These are phyloP conservation scores for Denticeps clupeoides DNA, from an alignment of 2,797 vertebrate genomes.

Conservation along the genomic window DNA sequence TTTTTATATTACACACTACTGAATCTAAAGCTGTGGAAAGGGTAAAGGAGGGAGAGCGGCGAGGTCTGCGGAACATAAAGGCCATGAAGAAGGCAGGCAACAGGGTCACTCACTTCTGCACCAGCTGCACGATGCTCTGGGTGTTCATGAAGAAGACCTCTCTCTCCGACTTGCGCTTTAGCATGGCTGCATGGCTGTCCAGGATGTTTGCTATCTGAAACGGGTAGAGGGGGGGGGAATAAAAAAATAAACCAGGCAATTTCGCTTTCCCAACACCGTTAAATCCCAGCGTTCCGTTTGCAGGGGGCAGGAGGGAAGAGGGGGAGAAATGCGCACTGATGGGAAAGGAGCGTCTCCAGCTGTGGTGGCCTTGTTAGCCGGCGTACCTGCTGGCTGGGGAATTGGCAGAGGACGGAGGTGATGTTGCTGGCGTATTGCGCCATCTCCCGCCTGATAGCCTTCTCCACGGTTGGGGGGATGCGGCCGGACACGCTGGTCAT, in stretches of 20 bases:
- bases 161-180: slow-evolving; percentile 93
- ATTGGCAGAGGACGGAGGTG: slow-evolving; percentile 89
- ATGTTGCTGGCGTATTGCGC: slow-evolving; percentile 94
- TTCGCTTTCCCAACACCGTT: neutral
- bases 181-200: slow-evolving; percentile 90
- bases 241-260: neutral
- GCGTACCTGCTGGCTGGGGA: slow-evolving; percentile 87
- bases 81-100: too few relatives aligned
- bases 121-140: slow-evolving; percentile 95
- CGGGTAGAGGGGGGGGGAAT: neutral
- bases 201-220: slow-evolving; percentile 89
- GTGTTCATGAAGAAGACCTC: slow-evolving; percentile 99
- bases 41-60: too few relatives aligned
- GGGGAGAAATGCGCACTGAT: neutral
- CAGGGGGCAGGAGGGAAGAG: neutral
- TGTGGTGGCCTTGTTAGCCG: slow-evolving; percentile 10
- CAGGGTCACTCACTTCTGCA: slow-evolving; percentile 82
- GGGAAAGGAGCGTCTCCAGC: neutral
- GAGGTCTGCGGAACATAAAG: too few relatives aligned
- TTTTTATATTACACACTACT: too few relatives aligned
- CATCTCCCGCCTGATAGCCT: slow-evolving; percentile 91
- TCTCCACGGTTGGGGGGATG: slow-evolving; percentile 82
- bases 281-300: neutral
- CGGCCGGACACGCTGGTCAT: slow-evolving; percentile 93
- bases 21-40: too few relatives aligned